Conservation (phyloP, 64 coral and sea anemone species). For the Platygyra sinensis region DNA sequence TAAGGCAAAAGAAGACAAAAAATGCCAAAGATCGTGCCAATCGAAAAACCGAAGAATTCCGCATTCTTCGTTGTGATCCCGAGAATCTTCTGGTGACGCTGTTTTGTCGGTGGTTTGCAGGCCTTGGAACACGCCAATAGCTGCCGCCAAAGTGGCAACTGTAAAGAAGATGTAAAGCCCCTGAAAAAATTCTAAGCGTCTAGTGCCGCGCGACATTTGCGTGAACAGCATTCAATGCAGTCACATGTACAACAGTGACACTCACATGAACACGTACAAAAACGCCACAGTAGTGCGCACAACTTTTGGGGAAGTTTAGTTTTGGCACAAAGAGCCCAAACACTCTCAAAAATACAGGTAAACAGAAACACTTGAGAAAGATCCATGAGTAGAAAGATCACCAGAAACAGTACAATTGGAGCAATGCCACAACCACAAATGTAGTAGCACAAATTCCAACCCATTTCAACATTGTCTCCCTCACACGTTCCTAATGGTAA, state of each 20-base stretch:
- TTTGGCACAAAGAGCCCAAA: not conserved
- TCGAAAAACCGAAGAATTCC: not conserved
- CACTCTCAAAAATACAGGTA: not conserved
- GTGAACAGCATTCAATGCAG: too few relatives aligned
- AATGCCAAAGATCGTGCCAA: conserved; percentile 16
- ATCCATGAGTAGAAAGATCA: not conserved
- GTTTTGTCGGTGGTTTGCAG: not conserved
- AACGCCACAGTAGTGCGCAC: not conserved
- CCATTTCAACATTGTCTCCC: too few relatives aligned
- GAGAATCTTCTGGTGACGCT: not conserved
- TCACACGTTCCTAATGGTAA: too few relatives aligned
- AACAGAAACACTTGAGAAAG: not conserved
- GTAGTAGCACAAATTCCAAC: not conserved
- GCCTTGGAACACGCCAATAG: not conserved
- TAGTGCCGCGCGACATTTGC: too few relatives aligned
- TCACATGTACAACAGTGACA: too few relatives aligned
- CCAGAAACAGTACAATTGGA: not conserved
- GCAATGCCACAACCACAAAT: not conserved
- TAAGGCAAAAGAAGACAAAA: conserved; percentile 17
- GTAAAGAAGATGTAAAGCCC: not conserved
- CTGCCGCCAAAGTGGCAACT: not conserved
- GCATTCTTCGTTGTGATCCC: not conserved
- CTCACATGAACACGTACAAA: too few relatives aligned
- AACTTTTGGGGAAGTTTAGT: not conserved
- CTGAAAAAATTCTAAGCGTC: not conserved